phyloP scores from a whole-genome alignment of 2,797 vertebrate species.

The Arctocebus calabarensis region DNA sequence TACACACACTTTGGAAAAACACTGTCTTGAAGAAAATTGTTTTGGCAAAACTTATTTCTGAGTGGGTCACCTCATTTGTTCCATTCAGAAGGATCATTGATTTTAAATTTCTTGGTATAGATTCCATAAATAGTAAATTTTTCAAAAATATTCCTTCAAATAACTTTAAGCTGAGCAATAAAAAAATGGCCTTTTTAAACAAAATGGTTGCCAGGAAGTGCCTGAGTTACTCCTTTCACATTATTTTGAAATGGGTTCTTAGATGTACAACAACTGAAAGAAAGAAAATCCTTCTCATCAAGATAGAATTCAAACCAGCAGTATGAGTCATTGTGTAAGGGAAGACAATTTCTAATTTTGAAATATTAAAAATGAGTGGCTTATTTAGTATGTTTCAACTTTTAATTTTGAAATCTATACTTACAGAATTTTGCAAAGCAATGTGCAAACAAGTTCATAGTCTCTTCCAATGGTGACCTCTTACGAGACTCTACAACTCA shows the following conservation, averaged over 20 bases:
- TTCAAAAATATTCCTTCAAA: neutral
- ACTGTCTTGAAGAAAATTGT: neutral
- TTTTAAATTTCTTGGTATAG: neutral
- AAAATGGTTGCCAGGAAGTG: neutral
- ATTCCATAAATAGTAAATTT: neutral
- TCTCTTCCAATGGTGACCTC: neutral
- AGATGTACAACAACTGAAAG: neutral
- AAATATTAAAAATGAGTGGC: neutral
- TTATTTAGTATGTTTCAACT: neutral
- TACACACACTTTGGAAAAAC: neutral
- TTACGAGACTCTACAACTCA: neutral
- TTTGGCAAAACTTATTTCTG: neutral
- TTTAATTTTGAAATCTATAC: constrained; percentile 40
- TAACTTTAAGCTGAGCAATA: neutral
- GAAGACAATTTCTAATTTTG: neutral
- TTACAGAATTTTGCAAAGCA: neutral
- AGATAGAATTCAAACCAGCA: neutral
- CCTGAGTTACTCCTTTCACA: neutral
- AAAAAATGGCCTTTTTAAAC: neutral
- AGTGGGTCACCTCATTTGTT: neutral
- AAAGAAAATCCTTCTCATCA: neutral
- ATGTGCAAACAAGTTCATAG: neutral
- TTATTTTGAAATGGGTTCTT: constrained; percentile 20
- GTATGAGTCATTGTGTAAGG: neutral
- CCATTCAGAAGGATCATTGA: neutral